Evolutionary conservation across 2,888 invertebrate species (phyloP).

Genomic region (Linnaemya vulpina): DNA sequence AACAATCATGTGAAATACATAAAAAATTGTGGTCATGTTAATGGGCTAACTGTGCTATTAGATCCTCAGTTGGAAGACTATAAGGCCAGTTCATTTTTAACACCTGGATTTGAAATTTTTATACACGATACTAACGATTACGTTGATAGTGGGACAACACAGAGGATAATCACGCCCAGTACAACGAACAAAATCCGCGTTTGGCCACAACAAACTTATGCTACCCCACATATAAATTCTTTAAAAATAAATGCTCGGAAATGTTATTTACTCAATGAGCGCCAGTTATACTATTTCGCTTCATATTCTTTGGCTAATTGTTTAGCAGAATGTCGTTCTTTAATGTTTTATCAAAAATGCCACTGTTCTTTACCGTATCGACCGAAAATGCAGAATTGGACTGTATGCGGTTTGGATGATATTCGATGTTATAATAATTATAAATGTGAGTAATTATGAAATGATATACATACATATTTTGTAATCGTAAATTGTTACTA

Average conservation of each 20-base stretch:
- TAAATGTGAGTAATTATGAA: slow-evolving; percentile 70
- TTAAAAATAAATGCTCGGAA: slow-evolving; percentile 83
- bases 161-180: slow-evolving; percentile 84
- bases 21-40: slow-evolving; percentile 86
- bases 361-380: slow-evolving; percentile 86
- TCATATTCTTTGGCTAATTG: slow-evolving; percentile 87
- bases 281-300: slow-evolving; percentile 77
- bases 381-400: slow-evolving; percentile 77
- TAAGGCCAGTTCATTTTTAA: slow-evolving; percentile 84
- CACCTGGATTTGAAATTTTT: slow-evolving; percentile 85
- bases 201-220: slow-evolving; percentile 85
- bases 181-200: slow-evolving; percentile 85
- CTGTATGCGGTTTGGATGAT: slow-evolving; percentile 75
- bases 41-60: slow-evolving; percentile 85
- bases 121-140: slow-evolving; percentile 86
- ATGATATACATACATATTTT: too few species aligned
- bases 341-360: slow-evolving; percentile 83
- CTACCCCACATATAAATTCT: slow-evolving; percentile 84
- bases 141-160: slow-evolving; percentile 84
- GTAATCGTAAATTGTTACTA: not conserved
- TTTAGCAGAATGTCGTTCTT: slow-evolving; percentile 85
- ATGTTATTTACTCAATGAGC: slow-evolving; percentile 86
- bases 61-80: slow-evolving; percentile 85
- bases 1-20: slow-evolving; percentile 79
- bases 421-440: slow-evolving; percentile 75